Evolutionary conservation across 2,113 vertebrate genomes (phyloP).

Genomic region (Aramus guarauna): DNA sequence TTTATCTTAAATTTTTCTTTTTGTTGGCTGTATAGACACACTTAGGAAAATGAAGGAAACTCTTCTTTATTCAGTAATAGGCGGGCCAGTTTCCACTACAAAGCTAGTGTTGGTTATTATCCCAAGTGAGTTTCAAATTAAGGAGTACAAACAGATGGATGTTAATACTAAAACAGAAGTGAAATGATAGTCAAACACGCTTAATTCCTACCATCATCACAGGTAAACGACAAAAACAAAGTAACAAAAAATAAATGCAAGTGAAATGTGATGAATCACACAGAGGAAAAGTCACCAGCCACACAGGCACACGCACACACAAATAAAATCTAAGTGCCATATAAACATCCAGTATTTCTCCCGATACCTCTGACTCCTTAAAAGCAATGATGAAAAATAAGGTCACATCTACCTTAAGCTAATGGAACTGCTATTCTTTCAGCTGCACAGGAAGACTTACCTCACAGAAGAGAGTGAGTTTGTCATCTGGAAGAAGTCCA

Average conservation of each 20-base stretch:
- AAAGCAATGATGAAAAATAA: background rate
- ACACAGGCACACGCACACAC: background rate
- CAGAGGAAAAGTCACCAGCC: background rate
- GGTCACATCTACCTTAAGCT: background rate
- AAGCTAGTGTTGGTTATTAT: background rate
- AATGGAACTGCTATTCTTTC: background rate
- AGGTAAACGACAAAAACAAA: background rate
- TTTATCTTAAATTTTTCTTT: background rate
- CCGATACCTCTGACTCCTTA: background rate
- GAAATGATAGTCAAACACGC: background rate
- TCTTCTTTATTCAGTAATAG: background rate
- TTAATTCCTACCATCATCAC: background rate
- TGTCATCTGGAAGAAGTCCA: conserved; percentile 90
- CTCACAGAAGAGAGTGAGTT: conserved; percentile 92
- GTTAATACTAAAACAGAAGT: background rate
- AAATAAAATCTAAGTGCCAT: background rate
- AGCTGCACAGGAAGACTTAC: conserved; percentile 62
- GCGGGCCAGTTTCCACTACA: background rate
- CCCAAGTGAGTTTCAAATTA: background rate
- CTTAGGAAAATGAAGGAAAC: background rate
- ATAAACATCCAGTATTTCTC: background rate
- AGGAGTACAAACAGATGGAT: background rate
- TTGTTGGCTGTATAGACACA: background rate
- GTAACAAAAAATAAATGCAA: background rate
- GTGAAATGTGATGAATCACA: background rate